Conservation (phyloP, 2,113 vertebrate genomes). For the Apus apus region DNA sequence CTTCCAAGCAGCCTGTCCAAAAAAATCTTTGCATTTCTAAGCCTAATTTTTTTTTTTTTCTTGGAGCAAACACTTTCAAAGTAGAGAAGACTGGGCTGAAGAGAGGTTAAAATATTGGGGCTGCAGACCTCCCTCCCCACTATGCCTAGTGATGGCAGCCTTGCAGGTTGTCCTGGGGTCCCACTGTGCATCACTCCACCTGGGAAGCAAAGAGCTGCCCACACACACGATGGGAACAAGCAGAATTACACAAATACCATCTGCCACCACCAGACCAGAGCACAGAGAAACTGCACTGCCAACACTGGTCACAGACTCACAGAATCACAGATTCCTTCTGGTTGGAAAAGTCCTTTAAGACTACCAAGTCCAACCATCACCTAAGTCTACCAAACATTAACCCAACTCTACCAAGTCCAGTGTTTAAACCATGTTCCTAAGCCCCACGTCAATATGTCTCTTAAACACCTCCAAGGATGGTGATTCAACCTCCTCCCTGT, state of each 20-base stretch:
- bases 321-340: no score
- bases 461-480: no score
- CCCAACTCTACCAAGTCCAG: no score
- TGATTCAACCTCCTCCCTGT: no score
- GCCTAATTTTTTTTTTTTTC: neutral
- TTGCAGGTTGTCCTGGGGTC: neutral
- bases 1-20: neutral
- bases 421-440: no score
- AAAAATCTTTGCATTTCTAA: neutral
- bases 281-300: neutral
- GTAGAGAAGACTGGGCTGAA: neutral
- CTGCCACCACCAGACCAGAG: neutral
- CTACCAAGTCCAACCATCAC: no score
- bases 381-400: no score
- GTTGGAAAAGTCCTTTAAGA: no score
- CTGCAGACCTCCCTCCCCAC: neutral
- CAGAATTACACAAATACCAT: slow-evolving; percentile 35
- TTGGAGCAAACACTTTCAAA: neutral
- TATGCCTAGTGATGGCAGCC: accelerated
- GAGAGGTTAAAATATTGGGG: neutral
- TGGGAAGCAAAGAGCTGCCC: neutral
- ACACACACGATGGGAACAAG: neutral
- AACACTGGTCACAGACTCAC: neutral
- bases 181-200: neutral
- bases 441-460: no score